These are phyloP conservation scores for Acromyrmex charruanus DNA, from an alignment of 1,140 invertebrate species.

Conservation along the genomic window DNA sequence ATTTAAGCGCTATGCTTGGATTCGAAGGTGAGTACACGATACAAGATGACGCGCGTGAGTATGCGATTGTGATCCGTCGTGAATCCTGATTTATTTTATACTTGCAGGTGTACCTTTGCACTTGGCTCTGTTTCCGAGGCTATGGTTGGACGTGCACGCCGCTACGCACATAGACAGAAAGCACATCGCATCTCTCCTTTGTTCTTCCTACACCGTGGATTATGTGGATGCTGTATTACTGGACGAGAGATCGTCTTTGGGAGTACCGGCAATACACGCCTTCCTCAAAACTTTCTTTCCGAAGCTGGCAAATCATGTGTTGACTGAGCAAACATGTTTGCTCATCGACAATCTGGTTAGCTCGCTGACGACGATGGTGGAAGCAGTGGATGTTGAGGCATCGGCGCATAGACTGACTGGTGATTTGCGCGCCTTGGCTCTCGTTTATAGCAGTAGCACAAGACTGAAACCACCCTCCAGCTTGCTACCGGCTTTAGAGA, in stretches of 20 bases:
- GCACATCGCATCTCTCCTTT: conserved; percentile 92
- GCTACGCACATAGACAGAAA: conserved; percentile 93
- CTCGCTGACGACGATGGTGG: conserved; percentile 86
- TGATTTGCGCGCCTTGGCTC: conserved; percentile 87
- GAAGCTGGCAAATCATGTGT: conserved; percentile 90
- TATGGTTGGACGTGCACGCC: conserved; percentile 93
- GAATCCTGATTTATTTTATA: conserved; percentile 15
- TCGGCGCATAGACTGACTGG: conserved; percentile 87
- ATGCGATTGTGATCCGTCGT: background rate
- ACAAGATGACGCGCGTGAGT: too few relatives aligned
- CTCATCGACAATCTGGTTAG: conserved; percentile 88
- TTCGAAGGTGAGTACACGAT: conserved; percentile 89
- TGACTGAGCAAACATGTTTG: conserved; percentile 88
- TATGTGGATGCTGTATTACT: conserved; percentile 94
- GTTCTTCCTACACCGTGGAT: conserved; percentile 93
- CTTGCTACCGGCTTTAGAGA: conserved; percentile 80
- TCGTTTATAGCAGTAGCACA: conserved; percentile 86
- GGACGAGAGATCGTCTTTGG: conserved; percentile 92
- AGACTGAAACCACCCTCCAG: conserved; percentile 81
- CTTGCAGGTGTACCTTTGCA: conserved; percentile 90
- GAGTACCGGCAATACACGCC: conserved; percentile 92
- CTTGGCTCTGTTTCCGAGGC: conserved; percentile 93
- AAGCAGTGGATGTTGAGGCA: conserved; percentile 85
- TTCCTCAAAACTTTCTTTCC: conserved; percentile 94
- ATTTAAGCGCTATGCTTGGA: conserved; percentile 94